These are phyloP conservation scores for Haliclystus octoradiatus DNA, from an alignment of 30 jellyfish, hydroid and myxozoan genomes.

Conservation along the genomic window DNA sequence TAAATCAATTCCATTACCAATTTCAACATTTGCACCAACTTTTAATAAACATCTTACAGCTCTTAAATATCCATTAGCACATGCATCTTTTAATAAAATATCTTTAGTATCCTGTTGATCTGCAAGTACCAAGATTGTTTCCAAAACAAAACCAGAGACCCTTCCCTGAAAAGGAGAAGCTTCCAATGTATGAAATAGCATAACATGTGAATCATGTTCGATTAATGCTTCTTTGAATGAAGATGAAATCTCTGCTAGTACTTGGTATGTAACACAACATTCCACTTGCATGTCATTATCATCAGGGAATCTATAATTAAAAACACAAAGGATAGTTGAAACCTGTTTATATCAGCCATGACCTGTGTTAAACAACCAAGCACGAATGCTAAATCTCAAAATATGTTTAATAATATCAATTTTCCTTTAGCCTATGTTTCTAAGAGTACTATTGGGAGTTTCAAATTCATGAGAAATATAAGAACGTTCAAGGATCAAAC, in stretches of 20 bases:
- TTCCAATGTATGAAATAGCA: conserved; percentile 37
- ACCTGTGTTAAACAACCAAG: no score
- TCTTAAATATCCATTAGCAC: conserved; percentile 19
- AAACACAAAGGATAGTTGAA: no score
- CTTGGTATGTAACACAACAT: conserved; percentile 56
- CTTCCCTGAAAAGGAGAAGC: conserved; percentile 12
- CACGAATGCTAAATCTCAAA: no score
- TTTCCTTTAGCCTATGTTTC: no score
- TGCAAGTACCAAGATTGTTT: conserved; percentile 32
- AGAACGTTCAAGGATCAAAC: no score
- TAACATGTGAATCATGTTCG: conserved; percentile 34
- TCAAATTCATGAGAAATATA: no score
- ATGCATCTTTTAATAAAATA: conserved; percentile 62
- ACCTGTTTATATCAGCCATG: no score
- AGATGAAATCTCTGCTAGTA: conserved; percentile 36
- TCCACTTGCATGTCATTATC: conserved; percentile 49
- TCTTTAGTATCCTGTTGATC: conserved; percentile 32
- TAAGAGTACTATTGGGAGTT: no score
- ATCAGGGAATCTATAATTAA: conserved; percentile 36
- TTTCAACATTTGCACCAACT: conserved; percentile 70
- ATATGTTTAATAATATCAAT: no score
- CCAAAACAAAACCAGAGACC: conserved; percentile 34
- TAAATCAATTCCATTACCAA: conserved; percentile 28
- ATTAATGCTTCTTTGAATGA: conserved; percentile 26
- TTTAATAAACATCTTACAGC: conserved; percentile 49